Percentiles rank a stretch among this genome's conserved stretches.
phyloP scores from a whole-genome alignment of 2,888 invertebrate species.

The Heliconius hortense region DNA sequence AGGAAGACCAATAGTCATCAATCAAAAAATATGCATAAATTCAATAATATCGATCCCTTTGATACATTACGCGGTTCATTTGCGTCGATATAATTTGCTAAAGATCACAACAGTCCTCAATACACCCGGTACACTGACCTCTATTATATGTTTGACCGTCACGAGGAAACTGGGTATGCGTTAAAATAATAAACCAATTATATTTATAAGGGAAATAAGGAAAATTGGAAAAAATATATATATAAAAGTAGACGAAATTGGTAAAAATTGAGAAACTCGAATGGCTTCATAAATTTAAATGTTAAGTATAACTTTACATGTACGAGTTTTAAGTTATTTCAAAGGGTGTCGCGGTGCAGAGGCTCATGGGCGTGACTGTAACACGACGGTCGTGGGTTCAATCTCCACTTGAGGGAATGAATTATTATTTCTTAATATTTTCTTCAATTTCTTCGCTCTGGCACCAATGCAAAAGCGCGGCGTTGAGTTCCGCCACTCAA shows the following conservation, averaged over 20 bases:
- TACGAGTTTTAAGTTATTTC: too few species aligned
- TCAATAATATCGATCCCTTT: conserved; percentile 10
- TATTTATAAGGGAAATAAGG: not conserved
- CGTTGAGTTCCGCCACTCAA: too few species aligned
- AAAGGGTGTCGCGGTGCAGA: too few species aligned
- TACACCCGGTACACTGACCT: not conserved
- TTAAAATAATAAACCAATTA: conserved; percentile 9
- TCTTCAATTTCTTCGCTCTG: too few species aligned
- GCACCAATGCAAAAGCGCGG: too few species aligned
- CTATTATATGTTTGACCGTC: not conserved
- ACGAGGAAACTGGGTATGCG: not conserved
- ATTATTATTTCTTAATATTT: too few species aligned
- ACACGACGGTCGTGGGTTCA: too few species aligned
- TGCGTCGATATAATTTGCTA: conserved; percentile 1
- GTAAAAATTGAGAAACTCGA: too few species aligned
- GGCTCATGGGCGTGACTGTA: too few species aligned
- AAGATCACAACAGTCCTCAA: not conserved
- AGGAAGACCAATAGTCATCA: not conserved
- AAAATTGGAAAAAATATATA: not conserved
- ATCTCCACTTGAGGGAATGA: too few species aligned
- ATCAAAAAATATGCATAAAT: conserved; percentile 8
- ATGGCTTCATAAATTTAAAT: too few species aligned
- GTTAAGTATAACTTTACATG: too few species aligned
- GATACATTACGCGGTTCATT: conserved; percentile 11
- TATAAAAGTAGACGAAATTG: not conserved